A percentile compares a stretch with the other conserved stretches of the same genome.
phyloP scores from a whole-genome alignment of 2,113 vertebrate genomes.

The Eurystomus gularis region DNA sequence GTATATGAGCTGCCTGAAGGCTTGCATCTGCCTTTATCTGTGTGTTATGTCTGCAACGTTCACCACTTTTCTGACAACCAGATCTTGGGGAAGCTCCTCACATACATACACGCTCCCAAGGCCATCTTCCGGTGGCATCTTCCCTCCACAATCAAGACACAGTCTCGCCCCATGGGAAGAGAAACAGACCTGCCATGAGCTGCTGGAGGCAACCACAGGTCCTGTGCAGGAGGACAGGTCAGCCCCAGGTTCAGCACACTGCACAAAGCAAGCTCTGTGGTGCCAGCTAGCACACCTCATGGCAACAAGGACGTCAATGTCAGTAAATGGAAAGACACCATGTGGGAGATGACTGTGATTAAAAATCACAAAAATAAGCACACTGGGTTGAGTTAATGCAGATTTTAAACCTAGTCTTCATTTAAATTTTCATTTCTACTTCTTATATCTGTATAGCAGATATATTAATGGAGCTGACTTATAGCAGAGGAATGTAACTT shows the following conservation, averaged over 20 bases:
- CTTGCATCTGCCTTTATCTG: not conserved
- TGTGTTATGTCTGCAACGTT: not conserved
- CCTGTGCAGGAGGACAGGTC: not conserved
- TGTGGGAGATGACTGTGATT: fast-evolving
- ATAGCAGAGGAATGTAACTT: not conserved
- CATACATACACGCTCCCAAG: not conserved
- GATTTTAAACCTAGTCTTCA: not conserved
- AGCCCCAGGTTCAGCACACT: not conserved
- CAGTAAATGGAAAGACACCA: not conserved
- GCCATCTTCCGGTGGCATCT: not conserved
- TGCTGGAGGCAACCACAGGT: not conserved
- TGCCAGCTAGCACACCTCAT: not conserved
- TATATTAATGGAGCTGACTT: not conserved
- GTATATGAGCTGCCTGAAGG: not conserved
- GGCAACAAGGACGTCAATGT: not conserved
- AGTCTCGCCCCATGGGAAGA: too few species aligned
- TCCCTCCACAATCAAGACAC: not conserved
- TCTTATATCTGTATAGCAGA: not conserved
- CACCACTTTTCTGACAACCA: not conserved
- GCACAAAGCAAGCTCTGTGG: not conserved
- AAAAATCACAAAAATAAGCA: not conserved
- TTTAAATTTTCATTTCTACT: not conserved
- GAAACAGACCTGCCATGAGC: not conserved
- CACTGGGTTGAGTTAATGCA: not conserved
- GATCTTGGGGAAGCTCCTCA: not conserved